These are phyloP conservation scores for Mastomys natalensis DNA, from an alignment of 2,113 vertebrate genomes.

Conservation along the genomic window DNA sequence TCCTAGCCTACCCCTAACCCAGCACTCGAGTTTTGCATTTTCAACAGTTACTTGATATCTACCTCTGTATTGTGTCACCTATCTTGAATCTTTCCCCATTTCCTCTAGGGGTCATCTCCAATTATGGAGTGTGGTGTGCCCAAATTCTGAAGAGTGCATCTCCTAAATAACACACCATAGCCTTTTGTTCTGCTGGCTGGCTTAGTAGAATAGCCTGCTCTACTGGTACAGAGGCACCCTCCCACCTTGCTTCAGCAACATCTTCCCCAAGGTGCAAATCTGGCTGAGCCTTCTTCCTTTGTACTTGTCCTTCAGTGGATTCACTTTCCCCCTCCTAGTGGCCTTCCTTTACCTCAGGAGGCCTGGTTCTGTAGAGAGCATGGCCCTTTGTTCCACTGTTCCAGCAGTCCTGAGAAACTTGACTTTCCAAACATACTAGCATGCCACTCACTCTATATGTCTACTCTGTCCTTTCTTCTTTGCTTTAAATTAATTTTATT, in stretches of 20 bases:
- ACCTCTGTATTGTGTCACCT: background rate
- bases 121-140: background rate
- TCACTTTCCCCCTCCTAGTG: background rate
- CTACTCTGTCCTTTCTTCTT: background rate
- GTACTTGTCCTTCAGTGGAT: background rate
- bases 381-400: background rate
- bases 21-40: background rate
- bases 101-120: background rate
- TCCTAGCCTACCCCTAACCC: background rate
- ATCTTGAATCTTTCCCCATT: background rate
- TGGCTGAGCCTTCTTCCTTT: background rate
- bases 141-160: background rate
- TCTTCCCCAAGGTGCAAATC: background rate
- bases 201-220: background rate
- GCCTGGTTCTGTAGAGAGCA: slow-evolving; percentile 4
- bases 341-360: background rate
- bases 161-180: background rate
- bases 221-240: background rate
- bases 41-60: background rate
- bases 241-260: background rate
- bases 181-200: background rate
- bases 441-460: background rate
- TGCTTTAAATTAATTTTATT: background rate
- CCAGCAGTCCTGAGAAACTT: background rate
- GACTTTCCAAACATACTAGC: background rate